Evolutionary conservation across 2,113 vertebrate genomes (phyloP), one percentile per base, ranked within the genome.

Genomic region (Sylvietta virens): DNA sequence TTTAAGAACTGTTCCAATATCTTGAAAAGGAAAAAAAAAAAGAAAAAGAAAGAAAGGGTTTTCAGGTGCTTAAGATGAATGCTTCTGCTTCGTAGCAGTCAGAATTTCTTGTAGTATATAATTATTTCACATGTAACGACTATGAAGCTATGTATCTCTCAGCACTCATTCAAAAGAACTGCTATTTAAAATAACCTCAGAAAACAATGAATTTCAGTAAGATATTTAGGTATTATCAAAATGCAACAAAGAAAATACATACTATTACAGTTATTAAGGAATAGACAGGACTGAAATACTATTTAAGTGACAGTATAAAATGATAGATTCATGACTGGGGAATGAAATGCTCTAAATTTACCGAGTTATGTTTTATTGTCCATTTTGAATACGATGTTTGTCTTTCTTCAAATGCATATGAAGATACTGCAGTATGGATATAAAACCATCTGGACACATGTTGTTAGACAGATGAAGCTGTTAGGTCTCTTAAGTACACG

Each of bases 1-100:
- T 97, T 99, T 99, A 90, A 99, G 98, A 97, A 99, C 98, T 0
- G 98, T 99, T 88, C 99, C 99, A 92, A 98, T 97, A 96, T 99
- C 99, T 99, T 97, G 88, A 87, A 96, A 90, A 93, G 18, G 61
- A 33, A 15, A 51, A 33, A 56, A 33, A 48, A 39, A 15, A 48
- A 24, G 15, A 61, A 35, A 76, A 21, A 28, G 19, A 17, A 14
- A 44, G 5, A 37, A 50, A 28, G 9, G 7, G 12, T 37, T 84
- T 91, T 93, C 82, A 97, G 61, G 60, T 90, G 57, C n/a, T 88
- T 82, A 60, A 81, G 42, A 84, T 53, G 37, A 51, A 20, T 73
- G 61, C 15, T 90, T 76, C 22, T 45, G 20, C 84, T 91, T 91
- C 48, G 81, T 16, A 53, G 51, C n/a, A 89, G 51, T n/a, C 62